These are phyloP conservation scores for Danaus chrysippus DNA, from an alignment of 2,888 invertebrate species.

Conservation along the genomic window DNA sequence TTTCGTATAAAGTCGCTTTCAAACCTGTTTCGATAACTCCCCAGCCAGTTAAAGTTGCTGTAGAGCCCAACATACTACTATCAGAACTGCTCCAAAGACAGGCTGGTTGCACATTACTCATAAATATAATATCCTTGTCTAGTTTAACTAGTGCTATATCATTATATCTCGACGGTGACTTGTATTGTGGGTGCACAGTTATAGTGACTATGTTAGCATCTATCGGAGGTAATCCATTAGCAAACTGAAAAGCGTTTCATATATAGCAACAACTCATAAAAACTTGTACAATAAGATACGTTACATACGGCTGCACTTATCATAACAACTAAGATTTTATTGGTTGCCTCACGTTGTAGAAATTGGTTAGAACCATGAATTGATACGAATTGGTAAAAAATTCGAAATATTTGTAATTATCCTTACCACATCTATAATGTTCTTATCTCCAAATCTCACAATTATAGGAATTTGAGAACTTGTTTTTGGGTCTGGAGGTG, in stretches of 20 bases:
- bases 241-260: background rate
- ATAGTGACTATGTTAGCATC: slow-evolving; percentile 36
- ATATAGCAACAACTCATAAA: no score
- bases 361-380: no score
- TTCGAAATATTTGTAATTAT: no score
- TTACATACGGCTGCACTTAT: no score
- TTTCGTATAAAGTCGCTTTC: background rate
- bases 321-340: no score
- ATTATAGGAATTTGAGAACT: no score
- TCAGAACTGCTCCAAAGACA: slow-evolving; percentile 33
- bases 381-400: no score
- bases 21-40: slow-evolving; percentile 21
- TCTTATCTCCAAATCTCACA: no score
- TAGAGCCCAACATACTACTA: slow-evolving; percentile 17
- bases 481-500: no score
- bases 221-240: slow-evolving; percentile 8
- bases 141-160: slow-evolving; percentile 38
- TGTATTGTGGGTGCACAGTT: slow-evolving; percentile 36
- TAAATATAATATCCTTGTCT: slow-evolving; percentile 24
- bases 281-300: no score
- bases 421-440: no score
- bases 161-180: slow-evolving; percentile 37
- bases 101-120: slow-evolving; percentile 32
- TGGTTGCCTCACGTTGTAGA: no score
- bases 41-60: slow-evolving; percentile 37